Conservation (phyloP, 2,113 vertebrate genomes). For the Elephantulus edwardii region DNA sequence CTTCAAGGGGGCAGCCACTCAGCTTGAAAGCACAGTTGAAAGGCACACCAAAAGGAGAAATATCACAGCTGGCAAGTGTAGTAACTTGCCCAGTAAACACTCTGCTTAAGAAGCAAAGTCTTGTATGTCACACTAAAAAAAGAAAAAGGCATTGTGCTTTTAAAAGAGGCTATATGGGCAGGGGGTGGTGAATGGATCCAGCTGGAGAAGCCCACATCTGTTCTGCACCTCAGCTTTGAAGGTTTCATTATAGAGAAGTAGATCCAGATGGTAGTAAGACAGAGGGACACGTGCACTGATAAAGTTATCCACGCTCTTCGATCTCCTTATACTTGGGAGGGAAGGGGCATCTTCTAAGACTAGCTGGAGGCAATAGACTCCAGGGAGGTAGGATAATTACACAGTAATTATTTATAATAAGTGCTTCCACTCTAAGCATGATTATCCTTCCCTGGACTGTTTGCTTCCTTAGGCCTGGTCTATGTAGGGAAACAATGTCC, state of each 20-base stretch:
- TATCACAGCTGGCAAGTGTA: background rate
- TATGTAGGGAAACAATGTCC: constrained; percentile 53
- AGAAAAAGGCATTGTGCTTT: constrained; percentile 4
- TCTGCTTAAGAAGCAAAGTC: constrained; percentile 25
- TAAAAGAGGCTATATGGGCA: background rate
- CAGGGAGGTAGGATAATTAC: constrained; percentile 58
- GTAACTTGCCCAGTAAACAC: background rate
- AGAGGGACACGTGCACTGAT: background rate
- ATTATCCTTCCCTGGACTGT: constrained; percentile 53
- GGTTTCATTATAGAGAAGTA: background rate
- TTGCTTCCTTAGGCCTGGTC: constrained; percentile 47
- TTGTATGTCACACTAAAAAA: constrained; percentile 4
- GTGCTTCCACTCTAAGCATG: constrained; percentile 40
- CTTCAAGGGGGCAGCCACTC: background rate
- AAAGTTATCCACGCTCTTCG: background rate
- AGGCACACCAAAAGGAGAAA: background rate
- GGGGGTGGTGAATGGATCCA: background rate
- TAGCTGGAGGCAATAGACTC: background rate
- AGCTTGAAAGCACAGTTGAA: constrained; percentile 18
- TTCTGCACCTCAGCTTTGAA: background rate
- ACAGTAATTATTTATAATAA: constrained; percentile 64
- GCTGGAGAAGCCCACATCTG: background rate
- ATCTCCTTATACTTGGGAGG: background rate
- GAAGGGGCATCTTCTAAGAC: constrained; percentile 19
- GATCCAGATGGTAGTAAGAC: background rate